These are phyloP conservation scores for Thalassophryne amazonica DNA, from an alignment of 2,797 vertebrate genomes.

Conservation along the genomic window DNA sequence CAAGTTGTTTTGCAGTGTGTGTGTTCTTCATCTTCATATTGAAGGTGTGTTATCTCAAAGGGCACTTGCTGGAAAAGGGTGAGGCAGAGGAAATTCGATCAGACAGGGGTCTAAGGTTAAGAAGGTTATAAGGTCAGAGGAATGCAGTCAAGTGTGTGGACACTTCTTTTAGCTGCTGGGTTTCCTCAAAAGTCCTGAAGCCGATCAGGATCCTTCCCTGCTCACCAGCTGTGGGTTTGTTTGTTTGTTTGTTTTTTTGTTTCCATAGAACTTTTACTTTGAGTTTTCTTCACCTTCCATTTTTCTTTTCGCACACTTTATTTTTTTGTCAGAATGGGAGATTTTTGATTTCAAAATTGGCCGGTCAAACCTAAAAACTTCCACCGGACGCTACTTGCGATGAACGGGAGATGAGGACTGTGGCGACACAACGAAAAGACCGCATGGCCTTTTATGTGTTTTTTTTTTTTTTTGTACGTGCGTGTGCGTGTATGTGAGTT, in stretches of 20 bases:
- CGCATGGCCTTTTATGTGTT: constrained; percentile 70
- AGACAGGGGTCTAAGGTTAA: constrained; percentile 42
- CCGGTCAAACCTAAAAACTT: constrained; percentile 50
- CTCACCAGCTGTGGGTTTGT: constrained; percentile 53
- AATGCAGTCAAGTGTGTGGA: constrained; percentile 39
- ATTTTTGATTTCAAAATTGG: constrained; percentile 61
- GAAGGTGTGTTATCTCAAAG: constrained; percentile 81
- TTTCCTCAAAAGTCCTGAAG: constrained; percentile 36
- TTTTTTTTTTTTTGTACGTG: constrained; percentile 47
- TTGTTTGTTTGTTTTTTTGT: constrained; percentile 49
- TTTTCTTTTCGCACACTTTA: constrained; percentile 27
- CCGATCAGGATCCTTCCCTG: constrained; percentile 61
- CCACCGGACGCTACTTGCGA: constrained; percentile 58
- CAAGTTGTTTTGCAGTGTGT: constrained; percentile 61
- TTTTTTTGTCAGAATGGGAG: constrained; percentile 50
- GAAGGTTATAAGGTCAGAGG: constrained; percentile 38
- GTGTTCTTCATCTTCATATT: constrained; percentile 84
- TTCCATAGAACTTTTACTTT: constrained; percentile 40
- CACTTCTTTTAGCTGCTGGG: constrained; percentile 39
- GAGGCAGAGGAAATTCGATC: constrained; percentile 30
- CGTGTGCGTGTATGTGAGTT: constrained; percentile 47
- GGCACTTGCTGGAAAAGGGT: constrained; percentile 64
- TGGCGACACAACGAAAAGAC: constrained; percentile 64
- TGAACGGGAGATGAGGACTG: constrained; percentile 49
- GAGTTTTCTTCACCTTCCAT: constrained; percentile 38